phyloP scores from a whole-genome alignment of 2,113 vertebrate genomes.

The Eira barbara region DNA sequence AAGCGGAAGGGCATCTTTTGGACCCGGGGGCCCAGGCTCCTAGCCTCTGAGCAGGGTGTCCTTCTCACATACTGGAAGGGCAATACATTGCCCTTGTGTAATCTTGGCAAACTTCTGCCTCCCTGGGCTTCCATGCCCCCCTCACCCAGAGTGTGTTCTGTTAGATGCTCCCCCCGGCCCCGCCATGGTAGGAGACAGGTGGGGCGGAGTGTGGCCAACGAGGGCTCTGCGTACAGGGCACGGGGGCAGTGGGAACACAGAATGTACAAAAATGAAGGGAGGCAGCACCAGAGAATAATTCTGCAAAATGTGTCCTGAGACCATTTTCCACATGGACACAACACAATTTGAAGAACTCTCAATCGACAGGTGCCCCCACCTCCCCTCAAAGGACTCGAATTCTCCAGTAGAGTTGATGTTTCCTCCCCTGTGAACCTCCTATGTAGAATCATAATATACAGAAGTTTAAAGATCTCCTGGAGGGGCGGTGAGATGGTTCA shows the following conservation, averaged over 20 bases:
- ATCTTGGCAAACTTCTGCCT: background rate
- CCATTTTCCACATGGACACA: background rate
- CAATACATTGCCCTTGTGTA: background rate
- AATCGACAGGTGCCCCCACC: background rate
- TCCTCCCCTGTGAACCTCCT: background rate
- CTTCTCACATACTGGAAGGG: background rate
- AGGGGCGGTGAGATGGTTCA: background rate
- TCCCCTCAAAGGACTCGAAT: background rate
- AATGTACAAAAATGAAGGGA: background rate
- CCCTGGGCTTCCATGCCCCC: background rate
- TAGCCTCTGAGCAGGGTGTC: background rate
- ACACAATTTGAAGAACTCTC: background rate
- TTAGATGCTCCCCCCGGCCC: background rate
- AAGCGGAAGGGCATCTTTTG: background rate
- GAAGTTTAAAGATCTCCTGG: background rate
- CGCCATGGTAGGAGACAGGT: background rate
- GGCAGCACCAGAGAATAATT: background rate
- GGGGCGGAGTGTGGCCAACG: background rate
- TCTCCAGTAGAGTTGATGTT: background rate
- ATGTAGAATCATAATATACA: background rate
- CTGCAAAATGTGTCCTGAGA: background rate
- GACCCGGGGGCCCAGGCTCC: background rate
- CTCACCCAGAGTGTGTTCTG: background rate
- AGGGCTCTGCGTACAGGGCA: background rate
- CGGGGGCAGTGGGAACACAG: background rate